Conservation (phyloP, 2,888 invertebrate genomes). For the Amblyjoppa fuscipennis region DNA sequence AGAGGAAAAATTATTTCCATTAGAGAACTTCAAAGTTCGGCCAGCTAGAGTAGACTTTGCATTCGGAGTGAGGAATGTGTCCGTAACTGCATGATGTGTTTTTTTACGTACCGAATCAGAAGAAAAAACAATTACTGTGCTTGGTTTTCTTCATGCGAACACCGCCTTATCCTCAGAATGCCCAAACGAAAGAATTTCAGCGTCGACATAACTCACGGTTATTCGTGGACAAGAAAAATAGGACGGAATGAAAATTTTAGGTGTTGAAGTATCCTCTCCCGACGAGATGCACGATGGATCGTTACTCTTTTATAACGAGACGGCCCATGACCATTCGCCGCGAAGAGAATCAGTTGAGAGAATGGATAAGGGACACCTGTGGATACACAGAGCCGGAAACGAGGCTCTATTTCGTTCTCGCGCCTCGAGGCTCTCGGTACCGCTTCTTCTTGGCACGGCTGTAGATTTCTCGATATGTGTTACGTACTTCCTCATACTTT, state of each 20-base stretch:
- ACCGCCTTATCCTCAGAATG: background rate
- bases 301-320: conserved; percentile 51
- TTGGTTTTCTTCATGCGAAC: background rate
- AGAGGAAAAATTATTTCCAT: background rate
- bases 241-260: conserved; percentile 13
- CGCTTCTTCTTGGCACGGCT: conserved; percentile 34
- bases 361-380: conserved; percentile 62
- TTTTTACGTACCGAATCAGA: background rate
- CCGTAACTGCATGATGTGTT: background rate
- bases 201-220: background rate
- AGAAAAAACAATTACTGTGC: background rate
- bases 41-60: background rate
- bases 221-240: background rate
- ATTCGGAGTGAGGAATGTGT: background rate
- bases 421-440: conserved; percentile 21
- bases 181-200: background rate
- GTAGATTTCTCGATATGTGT: conserved; percentile 31
- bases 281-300: conserved; percentile 16
- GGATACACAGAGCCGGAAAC: conserved; percentile 55
- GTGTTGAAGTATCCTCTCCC: background rate
- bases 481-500: conserved; percentile 17
- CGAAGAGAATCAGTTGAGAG: conserved; percentile 52
- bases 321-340: conserved; percentile 45
- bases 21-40: background rate
- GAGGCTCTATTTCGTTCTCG: conserved; percentile 41